Evolutionary conservation across 2,888 invertebrate species (phyloP), one percentile per base, ranked within the genome.

Genomic region (Archips crataeganus): DNA sequence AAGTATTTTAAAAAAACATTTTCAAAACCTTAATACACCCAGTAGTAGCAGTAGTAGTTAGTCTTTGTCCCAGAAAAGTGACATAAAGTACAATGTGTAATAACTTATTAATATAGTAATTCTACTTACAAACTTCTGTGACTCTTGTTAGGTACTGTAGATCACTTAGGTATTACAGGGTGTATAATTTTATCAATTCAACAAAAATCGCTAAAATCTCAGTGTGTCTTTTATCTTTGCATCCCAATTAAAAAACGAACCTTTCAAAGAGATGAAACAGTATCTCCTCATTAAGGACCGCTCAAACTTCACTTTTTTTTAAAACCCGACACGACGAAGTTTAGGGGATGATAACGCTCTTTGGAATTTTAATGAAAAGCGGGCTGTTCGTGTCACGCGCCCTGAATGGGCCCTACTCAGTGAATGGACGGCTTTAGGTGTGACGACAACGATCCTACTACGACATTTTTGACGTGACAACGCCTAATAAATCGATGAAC

Each of bases 341-440:
- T 67, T 45, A 54, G 66, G 60, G 60, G 45, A 49, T 65, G 65
- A 60, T 60, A 47, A 51, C 64, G 63, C 65, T 70, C 70, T 60
- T 71, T 60, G 42, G 67, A 62, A 39, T 67, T 61, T 67, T 72
- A 63, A 72, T 72, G 67, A 72, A 72, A 72, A 72, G 72, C 57
- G 23, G 62, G 67, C 45, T 68, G 67, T 67, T 72, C 62, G 39
- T 57, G 72, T 72, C 67, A 71, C 71, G 51, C 71, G 66, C 54
- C 47, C 54, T 67, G 47, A 63, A 68, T 68, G 57, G 71, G 57
- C 32, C 32, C 62, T 42, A 61, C 39, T 61, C 62, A 47, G 54
- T 69, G 51, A 49, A 49, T 47, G 61, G 63, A 6, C 66, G 57
- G 57, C 62, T 68, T 72, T 63, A 68, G 36, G 5, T 15, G 39